Conservation (phyloP, 2,797 vertebrate species). For the Enteromius afrohamiltoni region DNA sequence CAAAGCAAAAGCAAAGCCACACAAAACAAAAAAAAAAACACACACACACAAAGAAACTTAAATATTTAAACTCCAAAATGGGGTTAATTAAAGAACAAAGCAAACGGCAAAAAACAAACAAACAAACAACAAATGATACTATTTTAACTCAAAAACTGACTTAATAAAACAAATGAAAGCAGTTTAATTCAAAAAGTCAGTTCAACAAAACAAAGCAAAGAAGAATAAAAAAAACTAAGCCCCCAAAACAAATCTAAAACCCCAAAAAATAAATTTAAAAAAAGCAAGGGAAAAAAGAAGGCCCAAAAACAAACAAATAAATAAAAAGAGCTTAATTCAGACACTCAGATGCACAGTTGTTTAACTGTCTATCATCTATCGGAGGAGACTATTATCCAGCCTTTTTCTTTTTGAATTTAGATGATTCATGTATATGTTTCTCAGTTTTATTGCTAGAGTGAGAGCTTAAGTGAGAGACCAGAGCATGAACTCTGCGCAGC, state of each 20-base stretch:
- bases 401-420: slow-evolving; percentile 52
- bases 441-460: slow-evolving; percentile 60
- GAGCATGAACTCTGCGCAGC: slow-evolving; percentile 72
- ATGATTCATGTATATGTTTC: slow-evolving; percentile 61
- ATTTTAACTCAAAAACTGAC: not conserved
- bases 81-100: not conserved
- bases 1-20: not conserved
- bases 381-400: slow-evolving; percentile 27
- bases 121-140: not conserved
- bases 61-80: not conserved
- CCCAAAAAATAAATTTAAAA: not conserved
- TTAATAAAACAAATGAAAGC: not conserved
- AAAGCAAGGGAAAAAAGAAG: not conserved
- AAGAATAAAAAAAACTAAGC: not conserved
- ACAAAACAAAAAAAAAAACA: not conserved
- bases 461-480: slow-evolving; percentile 62
- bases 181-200: not conserved
- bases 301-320: not conserved
- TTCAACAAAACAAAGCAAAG: not conserved
- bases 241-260: not conserved
- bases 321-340: not conserved
- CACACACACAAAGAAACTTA: not conserved
- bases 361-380: slow-evolving; percentile 10
- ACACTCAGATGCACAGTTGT: not conserved
- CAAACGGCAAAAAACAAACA: too few relatives aligned